Base-by-base conservation (phyloP, 2,797 vertebrate genomes). In the Apogon talboti region DNA sequence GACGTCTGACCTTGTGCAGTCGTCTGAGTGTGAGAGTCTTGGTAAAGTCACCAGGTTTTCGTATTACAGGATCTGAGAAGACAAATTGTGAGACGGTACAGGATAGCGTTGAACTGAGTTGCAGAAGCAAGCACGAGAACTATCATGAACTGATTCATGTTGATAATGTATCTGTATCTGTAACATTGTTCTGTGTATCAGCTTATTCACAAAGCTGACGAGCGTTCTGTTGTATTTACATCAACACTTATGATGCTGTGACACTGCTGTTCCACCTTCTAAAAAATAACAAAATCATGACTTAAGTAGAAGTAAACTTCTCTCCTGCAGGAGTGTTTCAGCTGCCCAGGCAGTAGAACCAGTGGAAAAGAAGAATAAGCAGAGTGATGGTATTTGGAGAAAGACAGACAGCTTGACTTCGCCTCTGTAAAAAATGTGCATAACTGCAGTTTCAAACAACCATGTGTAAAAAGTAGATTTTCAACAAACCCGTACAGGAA, bases 361-460 rank as follows among this genome's bases (percentile, higher is more conserved):
- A 56, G 66, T 82, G 71, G 78, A 78, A 76, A 81, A 75, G 49
- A 72, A 35, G 50, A 65, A 44, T 24, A 24, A 66, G 46, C 70
- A 58, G 64, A 82, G 53, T 12, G 65, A 74, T 56, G 56, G 66
- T 43, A 55, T 76, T 62, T 54, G 47, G 62, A 43, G 28, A 16
- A 40, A 73, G 56, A 53, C 33, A 74, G 53, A 51, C 1, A 0
- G 51, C 60, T 77, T 67, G 15, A 78, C 53, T 76, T 79, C 51
- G 57, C 58, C 43, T 82, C 66, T 73, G 68, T 18, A 60, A 79
- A 49, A 53, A 63, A 54, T n/a, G 56, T 53, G 44, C 47, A 68
- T 21, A 66, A 47, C 43, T 71, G 43, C 69, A 52, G 10, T 57
- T 66, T 76, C 37, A 67, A 74, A 85, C 48, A 61, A 54, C 40